Conservation (phyloP, 2,113 vertebrate genomes). For the Lepidiolamprologus cunningtoni region DNA sequence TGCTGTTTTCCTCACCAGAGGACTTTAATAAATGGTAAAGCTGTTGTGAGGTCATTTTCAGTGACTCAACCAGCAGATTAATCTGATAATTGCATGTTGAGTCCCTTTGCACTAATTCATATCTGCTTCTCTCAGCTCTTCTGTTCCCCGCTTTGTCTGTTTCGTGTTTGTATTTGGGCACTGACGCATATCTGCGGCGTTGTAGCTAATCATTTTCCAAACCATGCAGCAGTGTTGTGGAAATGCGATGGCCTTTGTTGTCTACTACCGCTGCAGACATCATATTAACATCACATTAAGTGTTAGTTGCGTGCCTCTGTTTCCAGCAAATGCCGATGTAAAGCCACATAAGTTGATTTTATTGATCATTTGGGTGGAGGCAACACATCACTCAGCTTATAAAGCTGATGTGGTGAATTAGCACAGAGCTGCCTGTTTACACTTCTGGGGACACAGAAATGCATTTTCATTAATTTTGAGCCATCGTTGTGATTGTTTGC, state of each 20-base stretch:
- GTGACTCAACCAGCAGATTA: background rate
- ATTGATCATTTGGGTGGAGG: background rate
- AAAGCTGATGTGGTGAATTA: background rate
- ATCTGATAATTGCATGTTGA: background rate
- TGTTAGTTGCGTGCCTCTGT: background rate
- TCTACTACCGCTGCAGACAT: background rate
- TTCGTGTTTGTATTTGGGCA: background rate
- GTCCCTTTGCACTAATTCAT: background rate
- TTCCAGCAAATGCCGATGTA: background rate
- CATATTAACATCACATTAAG: background rate
- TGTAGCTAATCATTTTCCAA: background rate
- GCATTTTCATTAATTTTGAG: background rate
- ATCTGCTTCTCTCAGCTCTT: background rate
- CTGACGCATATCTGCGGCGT: background rate
- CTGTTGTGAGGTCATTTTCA: background rate
- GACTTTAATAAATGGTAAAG: background rate
- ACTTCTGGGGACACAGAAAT: background rate
- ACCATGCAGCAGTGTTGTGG: background rate
- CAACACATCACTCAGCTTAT: background rate
- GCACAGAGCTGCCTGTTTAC: background rate
- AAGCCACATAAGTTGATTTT: background rate
- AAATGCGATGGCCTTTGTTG: background rate
- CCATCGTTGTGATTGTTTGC: background rate
- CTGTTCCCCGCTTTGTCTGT: background rate
- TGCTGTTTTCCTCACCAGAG: background rate